phyloP scores from a whole-genome alignment of 2,888 invertebrate species.

The Myopa testacea region DNA sequence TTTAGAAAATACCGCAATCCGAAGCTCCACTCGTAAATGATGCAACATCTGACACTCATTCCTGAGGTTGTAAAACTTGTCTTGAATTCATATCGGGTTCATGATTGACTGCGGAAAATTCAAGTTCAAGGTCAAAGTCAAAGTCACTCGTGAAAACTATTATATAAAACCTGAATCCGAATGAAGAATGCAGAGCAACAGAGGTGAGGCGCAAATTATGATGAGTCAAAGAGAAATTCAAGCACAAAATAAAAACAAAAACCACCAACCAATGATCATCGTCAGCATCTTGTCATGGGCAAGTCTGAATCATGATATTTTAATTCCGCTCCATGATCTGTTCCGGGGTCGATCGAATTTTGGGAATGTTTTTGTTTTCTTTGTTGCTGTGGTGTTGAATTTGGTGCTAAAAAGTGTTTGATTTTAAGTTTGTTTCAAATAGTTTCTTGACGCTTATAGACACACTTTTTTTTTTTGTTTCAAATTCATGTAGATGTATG shows the following conservation, averaged over 20 bases:
- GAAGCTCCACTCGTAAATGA: no score
- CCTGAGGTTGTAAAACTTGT: slow-evolving; percentile 39
- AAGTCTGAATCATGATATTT: background rate
- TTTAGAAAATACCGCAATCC: no score
- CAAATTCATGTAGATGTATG: no score
- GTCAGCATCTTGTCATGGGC: background rate
- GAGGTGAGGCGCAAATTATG: background rate
- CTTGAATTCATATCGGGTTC: background rate
- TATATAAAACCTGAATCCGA: slow-evolving; percentile 21
- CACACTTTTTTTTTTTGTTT: no score
- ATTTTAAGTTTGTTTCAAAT: no score
- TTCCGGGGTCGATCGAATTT: no score
- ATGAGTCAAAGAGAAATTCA: background rate
- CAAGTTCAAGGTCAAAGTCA: slow-evolving; percentile 60
- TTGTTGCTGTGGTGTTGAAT: no score
- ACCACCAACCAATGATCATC: slow-evolving; percentile 12
- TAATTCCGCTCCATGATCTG: background rate
- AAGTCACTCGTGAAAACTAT: slow-evolving; percentile 48
- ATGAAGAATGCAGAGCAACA: slow-evolving; percentile 6
- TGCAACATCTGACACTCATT: no score
- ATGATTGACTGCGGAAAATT: slow-evolving; percentile 42
- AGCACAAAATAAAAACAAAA: background rate
- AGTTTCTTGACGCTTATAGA: no score
- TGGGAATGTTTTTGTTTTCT: no score
- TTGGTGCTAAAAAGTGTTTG: no score